phyloP scores from a whole-genome alignment of 2,797 vertebrate genomes.

The Eremophila alpestris region DNA sequence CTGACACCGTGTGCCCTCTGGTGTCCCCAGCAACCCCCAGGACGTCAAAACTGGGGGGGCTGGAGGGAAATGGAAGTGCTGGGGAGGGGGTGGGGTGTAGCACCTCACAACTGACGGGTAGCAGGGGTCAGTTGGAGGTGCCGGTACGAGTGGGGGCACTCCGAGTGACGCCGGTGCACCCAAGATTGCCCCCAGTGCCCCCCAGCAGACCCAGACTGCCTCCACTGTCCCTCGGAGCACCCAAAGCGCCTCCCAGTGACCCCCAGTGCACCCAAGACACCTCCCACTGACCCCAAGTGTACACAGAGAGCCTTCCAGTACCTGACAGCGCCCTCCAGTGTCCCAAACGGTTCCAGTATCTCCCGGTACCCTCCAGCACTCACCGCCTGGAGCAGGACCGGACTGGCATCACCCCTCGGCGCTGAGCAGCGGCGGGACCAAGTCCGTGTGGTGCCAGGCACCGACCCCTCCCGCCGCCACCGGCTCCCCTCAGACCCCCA shows the following conservation, averaged over 20 bases:
- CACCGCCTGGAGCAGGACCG: not conserved
- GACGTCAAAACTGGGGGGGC: not conserved
- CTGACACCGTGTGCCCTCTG: not conserved
- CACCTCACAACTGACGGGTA: not conserved
- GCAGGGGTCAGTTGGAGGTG: not conserved
- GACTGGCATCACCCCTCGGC: not conserved
- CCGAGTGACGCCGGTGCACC: not conserved
- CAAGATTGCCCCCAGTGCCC: not conserved
- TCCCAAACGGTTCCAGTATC: no score
- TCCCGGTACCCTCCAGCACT: not conserved
- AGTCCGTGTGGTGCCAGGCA: rapidly evolving
- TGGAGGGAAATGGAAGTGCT: not conserved
- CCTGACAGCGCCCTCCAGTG: not conserved
- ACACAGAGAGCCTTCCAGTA: not conserved
- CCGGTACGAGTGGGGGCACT: no score
- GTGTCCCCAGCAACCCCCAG: not conserved
- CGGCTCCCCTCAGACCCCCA: not conserved
- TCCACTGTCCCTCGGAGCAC: no score
- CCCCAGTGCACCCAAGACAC: no score
- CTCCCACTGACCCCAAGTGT: not conserved
- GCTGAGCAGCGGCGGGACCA: no score
- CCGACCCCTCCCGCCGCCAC: not conserved
- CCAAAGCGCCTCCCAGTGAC: not conserved
- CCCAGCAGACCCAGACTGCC: not conserved
- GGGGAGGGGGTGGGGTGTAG: not conserved